Evolutionary conservation across 2,888 invertebrate genomes (phyloP), one percentile per base, ranked within the genome.

Genomic region (Cephus sareptanus): DNA sequence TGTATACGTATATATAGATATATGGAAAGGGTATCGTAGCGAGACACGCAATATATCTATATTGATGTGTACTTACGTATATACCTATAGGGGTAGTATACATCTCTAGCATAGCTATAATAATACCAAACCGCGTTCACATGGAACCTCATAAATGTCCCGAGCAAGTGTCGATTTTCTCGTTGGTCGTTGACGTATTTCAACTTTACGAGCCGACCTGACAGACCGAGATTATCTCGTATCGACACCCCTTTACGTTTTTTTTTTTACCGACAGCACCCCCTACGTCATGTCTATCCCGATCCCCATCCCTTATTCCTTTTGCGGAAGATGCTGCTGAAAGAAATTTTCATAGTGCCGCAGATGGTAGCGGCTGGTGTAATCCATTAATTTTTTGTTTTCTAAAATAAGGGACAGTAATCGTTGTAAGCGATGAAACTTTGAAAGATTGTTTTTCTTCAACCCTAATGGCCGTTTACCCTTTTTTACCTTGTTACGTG

Each of bases 101-200:
- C 23, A 56, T 15, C 23, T 56, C 40, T 56, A 23, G 23, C 40
- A 6, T 56, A 56, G 23, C 40, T 23, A 56, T 56, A 56, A 56
- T 56, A 56, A 56, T 56, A 56, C 9, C 40, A 56, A 23, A 30
- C 34, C 71, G 71, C 71, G 31, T 31, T 31, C 31, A 34, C 31
- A 56, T 34, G 70, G 76, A 76, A 76, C 73, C 76, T 78, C 78
- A 78, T 78, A 78, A 78, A 78, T 78, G 78, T 78, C 73, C 78
- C 30, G 76, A 73, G 70, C 56, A 73, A 78, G 78, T 78, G 78
- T 75, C 78, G 78, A 78, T 78, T 78, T 75, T 76, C 69, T 73
- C 70, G 71, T 76, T 35, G 37, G 73, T 34, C 56, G 73, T 75
- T 68, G 33, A 75, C 73, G 76, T 78, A 78, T 78, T 78, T 76